Evolutionary conservation across 2,797 vertebrate genomes (phyloP).

Genomic region (Diplodus puntazzo): DNA sequence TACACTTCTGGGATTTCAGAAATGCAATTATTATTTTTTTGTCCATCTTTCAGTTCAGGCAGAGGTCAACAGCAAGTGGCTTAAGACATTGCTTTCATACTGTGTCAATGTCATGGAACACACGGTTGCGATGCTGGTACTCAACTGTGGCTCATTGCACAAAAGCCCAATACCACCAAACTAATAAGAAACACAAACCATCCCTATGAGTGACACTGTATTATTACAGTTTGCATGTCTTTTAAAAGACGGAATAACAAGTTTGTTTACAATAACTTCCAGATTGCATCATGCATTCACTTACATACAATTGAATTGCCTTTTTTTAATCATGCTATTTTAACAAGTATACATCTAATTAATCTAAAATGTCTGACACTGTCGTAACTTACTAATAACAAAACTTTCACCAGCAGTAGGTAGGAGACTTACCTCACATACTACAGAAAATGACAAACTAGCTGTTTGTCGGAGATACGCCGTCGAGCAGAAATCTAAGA

Average conservation of each 20-base stretch:
- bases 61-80: not conserved
- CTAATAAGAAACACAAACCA: not conserved
- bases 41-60: not conserved
- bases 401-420: too few relatives aligned
- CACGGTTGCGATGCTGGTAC: not conserved
- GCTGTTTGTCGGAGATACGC: too few relatives aligned
- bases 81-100: not conserved
- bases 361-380: too few relatives aligned
- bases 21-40: not conserved
- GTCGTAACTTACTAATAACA: too few relatives aligned
- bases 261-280: too few relatives aligned
- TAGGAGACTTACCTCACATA: too few relatives aligned
- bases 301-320: too few relatives aligned
- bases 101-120: not conserved
- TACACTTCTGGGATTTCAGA: not conserved
- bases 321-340: too few relatives aligned
- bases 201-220: not conserved
- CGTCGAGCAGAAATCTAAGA: too few relatives aligned
- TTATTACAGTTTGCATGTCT: not conserved
- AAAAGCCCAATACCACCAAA: not conserved
- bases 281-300: too few relatives aligned
- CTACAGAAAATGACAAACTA: too few relatives aligned
- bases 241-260: not conserved
- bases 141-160: not conserved
- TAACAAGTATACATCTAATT: too few relatives aligned